Base-by-base conservation (phyloP, 2,888 invertebrate genomes). In the Hirtodrosophila histrioides region DNA sequence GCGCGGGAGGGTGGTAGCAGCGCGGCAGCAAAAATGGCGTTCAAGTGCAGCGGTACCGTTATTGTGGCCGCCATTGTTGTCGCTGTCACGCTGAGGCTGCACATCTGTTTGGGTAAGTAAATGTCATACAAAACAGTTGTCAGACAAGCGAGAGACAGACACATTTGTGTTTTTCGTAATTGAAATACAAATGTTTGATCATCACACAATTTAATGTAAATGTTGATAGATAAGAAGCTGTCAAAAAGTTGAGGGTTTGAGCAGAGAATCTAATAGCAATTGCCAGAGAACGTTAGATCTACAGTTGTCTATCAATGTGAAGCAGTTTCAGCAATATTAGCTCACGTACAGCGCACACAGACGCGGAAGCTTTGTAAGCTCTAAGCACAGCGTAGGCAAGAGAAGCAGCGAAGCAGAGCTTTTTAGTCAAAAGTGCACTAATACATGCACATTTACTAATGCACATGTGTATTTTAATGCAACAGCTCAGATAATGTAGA, bases 21-120 rank as follows among this genome's bases (percentile, higher is more conserved):
- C 27, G 29, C 53, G 54, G 17, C 35, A 54, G 48, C 23, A 44
- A 58, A 78, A 68, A 73, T 79, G 79, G 72, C 78, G 65, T 58
- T 54, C 53, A 61, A 68, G 12, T 62, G 67, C 55, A 57, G 35
- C 12, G 29, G 51, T 49, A 62, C 66, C 69, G 69, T 69, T 75
- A 72, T 57, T 35, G 31, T 55, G 39, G 36, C 48, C 29, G 56
- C 56, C 61, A 61, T 76, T 69, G 44, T 79, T 65, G 17, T 67
- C 35, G 23, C 49, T 58, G 40, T 60, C 62, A 9, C 66, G 33
- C 50, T 67, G 54, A 53, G 61, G 48, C 68, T 65, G 48, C 63
- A 55, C 58, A 74, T 54, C 69, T 78, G 78, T 54, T 53, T 70
- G 71, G 88, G 84, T 85, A 63, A 85, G 84, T 75, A 35, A 63